Evolutionary conservation across 2,797 vertebrate genomes (phyloP), one percentile per base, ranked within the genome.

Genomic region (Thaleichthys pacificus): DNA sequence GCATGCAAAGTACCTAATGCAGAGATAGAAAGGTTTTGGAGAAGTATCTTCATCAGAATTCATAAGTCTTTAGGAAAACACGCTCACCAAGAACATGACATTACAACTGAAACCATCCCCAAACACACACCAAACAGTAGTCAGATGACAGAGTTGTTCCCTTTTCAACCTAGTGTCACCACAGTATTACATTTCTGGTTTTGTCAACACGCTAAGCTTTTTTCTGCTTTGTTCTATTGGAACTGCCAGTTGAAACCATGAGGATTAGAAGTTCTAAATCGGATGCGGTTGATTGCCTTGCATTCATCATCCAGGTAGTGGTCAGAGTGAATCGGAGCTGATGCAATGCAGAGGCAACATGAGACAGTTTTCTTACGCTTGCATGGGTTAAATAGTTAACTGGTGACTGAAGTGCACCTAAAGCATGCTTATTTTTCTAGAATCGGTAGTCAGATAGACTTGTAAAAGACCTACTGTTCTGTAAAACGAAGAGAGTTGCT

Each of bases 381-480:
- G 93, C 93, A 94, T 94, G 93, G 93, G 91, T 93, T 90, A 93
- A 91, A 90, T 94, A 94, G 91, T 92, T 91, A 93, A 92, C 89
- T 86, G 90, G 93, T 93, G 92, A 86, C 85, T 79, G 83, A 92
- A 88, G 77, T 84, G 86, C 91, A 92, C 93, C 92, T 91, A 89
- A 79, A 93, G 93, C 93, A 94, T 94, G 93, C 93, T 93, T 93
- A 91, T 91, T 93, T 94, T 94, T 92, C 89, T 94, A 93, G 92
- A 93, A 90, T 92, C 86, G 86, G 90, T 94, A 93, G 93, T 90
- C 92, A 84, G 92, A 85, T 92, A 91, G 91, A 91, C 89, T 90
- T 90, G 84, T 91, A 86, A 88, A 93, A 92, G 91, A 93, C 88
- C 82, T 88, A 80, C 83, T 90, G 92, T 93, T 93, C 91, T 91